Base-by-base conservation (phyloP, 2,888 invertebrate species). In the Acanthosepion lycidas region DNA sequence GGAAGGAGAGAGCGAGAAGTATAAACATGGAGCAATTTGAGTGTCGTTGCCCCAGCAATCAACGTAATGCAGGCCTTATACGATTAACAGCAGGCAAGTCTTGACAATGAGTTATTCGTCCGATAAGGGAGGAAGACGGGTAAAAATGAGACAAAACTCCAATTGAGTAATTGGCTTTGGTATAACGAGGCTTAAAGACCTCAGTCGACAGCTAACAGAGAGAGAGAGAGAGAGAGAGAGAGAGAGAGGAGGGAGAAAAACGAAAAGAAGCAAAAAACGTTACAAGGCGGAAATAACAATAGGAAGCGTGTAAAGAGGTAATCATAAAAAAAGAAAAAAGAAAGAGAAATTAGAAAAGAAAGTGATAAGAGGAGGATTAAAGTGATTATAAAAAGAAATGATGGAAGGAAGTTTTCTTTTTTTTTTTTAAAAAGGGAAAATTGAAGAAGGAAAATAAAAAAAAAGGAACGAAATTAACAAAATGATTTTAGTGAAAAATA, bases 31-130 rank as follows among this genome's bases (percentile, higher is more conserved):
- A 59, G 20, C n/a, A 78, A 78, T 78, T n/a, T 78, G n/a, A 78
- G 33, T n/a, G 78, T n/a, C 78, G n/a, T 78, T 78, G 18, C n/a
- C n/a, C n/a, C 18, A n/a, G 33, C 33, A 78, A 78, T 78, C 78
- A 78, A 33, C 78, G n/a, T 78, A 78, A 78, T 78, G 33, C n/a
- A 9, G 78, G 78, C 18, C 18, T 78, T 78, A 78, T 78, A 78
- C 78, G 33, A 78, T 78, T 78, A 78, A 78, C 78, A 78, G 18
- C 78, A 78, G n/a, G n/a, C n/a, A 78, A 28, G 78, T n/a, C 78
- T n/a, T n/a, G 78, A 78, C 78, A 78, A 78, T 78, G 78, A 78
- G 78, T 78, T 78, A 78, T 78, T 78, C n/a, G 78, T n/a, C n/a
- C 15, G 78, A 78, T 78, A 78, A 78, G n/a, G n/a, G n/a, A n/a